Conservation (phyloP, 2,797 vertebrate species). For the Acrocephalus scirpaceus region DNA sequence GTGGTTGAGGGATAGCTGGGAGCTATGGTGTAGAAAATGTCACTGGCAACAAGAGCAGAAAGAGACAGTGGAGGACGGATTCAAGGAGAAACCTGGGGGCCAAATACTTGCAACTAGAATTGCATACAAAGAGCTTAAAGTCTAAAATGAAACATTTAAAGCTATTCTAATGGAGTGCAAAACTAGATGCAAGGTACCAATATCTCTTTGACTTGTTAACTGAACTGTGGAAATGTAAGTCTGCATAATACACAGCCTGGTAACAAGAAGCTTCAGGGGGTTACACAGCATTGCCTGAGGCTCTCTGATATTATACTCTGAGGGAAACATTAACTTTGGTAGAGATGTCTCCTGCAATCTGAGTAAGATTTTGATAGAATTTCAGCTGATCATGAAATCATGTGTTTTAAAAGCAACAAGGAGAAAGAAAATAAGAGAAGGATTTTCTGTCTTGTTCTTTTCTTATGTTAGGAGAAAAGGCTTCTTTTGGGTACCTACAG, state of each 20-base stretch:
- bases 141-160: slow-evolving; percentile 56
- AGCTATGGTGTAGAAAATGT: slow-evolving; percentile 79
- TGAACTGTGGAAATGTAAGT: slow-evolving; percentile 68
- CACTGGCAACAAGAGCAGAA: slow-evolving; percentile 71
- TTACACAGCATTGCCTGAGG: slow-evolving; percentile 65
- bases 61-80: slow-evolving; percentile 68
- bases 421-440: neutral
- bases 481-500: neutral
- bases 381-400: neutral
- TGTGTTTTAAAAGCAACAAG: neutral
- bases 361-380: slow-evolving; percentile 31
- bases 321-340: slow-evolving; percentile 64
- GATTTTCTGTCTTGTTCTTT: neutral
- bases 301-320: slow-evolving; percentile 55
- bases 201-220: slow-evolving; percentile 72
- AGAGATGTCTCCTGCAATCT: slow-evolving; percentile 59
- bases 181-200: slow-evolving; percentile 36
- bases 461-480: neutral
- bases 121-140: slow-evolving; percentile 53
- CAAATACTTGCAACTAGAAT: slow-evolving; percentile 69
- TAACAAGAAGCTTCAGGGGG: slow-evolving; percentile 68
- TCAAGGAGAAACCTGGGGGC: slow-evolving; percentile 79
- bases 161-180: slow-evolving; percentile 55
- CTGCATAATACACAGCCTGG: slow-evolving; percentile 46
- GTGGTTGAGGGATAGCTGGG: slow-evolving; percentile 81